Evolutionary conservation across 2,113 vertebrate species (phyloP).

Genomic region (Silurus glanis): DNA sequence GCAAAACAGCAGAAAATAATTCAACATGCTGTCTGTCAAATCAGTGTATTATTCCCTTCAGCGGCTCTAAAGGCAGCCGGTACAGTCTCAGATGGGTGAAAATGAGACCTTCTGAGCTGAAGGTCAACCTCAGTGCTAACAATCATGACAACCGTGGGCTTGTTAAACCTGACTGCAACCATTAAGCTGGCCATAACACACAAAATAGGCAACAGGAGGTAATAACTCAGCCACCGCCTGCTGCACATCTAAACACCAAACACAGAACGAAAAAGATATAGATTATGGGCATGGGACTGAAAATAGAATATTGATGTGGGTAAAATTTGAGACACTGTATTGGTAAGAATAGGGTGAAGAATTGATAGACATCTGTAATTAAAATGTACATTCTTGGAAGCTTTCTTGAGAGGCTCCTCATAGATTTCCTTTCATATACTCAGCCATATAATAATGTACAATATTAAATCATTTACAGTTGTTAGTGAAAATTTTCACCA

Average conservation of each 20-base stretch:
- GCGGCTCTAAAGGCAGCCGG: neutral
- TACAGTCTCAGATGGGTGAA: slow-evolving; percentile 15
- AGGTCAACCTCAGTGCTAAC: slow-evolving; percentile 46
- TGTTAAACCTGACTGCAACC: slow-evolving; percentile 36
- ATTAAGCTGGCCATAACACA: slow-evolving; percentile 8
- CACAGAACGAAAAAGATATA: neutral
- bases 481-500: neutral
- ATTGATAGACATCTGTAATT: neutral
- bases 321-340: neutral
- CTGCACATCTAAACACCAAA: neutral
- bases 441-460: neutral
- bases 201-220: slow-evolving; percentile 2
- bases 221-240: slow-evolving; percentile 17
- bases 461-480: neutral
- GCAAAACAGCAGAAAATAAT: neutral
- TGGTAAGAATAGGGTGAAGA: no score
- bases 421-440: neutral
- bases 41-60: slow-evolving; percentile 10
- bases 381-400: neutral
- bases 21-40: neutral
- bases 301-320: neutral
- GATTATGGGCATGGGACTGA: neutral
- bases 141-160: slow-evolving; percentile 24
- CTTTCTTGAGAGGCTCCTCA: neutral
- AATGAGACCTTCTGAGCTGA: slow-evolving; percentile 27